Percentiles rank a stretch among this genome's conserved stretches.
These are phyloP conservation scores for Ctenopoma kingsleyae DNA, from an alignment of 2,797 vertebrate genomes.

Conservation along the genomic window DNA sequence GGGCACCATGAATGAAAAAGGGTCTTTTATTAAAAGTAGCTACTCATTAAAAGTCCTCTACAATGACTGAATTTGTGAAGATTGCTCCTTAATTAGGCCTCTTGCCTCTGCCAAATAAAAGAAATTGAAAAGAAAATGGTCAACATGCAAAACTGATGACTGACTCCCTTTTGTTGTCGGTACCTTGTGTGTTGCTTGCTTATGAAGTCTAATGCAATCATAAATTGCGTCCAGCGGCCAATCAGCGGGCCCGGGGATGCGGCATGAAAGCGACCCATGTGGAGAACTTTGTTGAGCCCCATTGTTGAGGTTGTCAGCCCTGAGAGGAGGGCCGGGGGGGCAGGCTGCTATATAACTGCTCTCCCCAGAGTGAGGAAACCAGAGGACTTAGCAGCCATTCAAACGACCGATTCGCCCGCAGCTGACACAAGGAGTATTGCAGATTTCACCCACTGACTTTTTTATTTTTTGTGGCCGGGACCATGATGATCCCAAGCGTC, in stretches of 20 bases:
- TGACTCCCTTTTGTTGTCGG: slow-evolving; percentile 87
- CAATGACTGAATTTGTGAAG: slow-evolving; percentile 89
- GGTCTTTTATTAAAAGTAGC: slow-evolving; percentile 15
- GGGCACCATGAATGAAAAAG: slow-evolving; percentile 84
- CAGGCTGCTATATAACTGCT: slow-evolving; percentile 90
- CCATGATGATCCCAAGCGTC: slow-evolving; percentile 97
- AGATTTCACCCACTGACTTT: slow-evolving; percentile 34
- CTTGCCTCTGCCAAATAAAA: slow-evolving; percentile 82
- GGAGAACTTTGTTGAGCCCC: slow-evolving; percentile 95
- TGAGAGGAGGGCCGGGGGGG: slow-evolving; percentile 82
- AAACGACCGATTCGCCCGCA: slow-evolving; percentile 76
- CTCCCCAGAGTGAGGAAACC: slow-evolving; percentile 76
- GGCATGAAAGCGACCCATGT: slow-evolving; percentile 92
- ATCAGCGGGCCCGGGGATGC: slow-evolving; percentile 86
- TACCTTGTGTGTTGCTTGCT: slow-evolving; percentile 89
- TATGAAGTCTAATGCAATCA: slow-evolving; percentile 99
- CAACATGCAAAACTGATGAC: slow-evolving; percentile 93
- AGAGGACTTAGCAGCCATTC: slow-evolving; percentile 82
- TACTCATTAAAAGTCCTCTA: slow-evolving; percentile 84
- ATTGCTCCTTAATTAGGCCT: slow-evolving; percentile 92
- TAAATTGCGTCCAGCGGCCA: slow-evolving; percentile 93
- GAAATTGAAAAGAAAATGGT: slow-evolving; percentile 87
- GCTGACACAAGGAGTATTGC: slow-evolving; percentile 67
- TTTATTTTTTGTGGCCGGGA: slow-evolving; percentile 50
- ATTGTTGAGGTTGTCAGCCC: slow-evolving; percentile 95